These are phyloP conservation scores for Hanleya hanleyi DNA, from an alignment of 2,888 invertebrate species.

Conservation along the genomic window DNA sequence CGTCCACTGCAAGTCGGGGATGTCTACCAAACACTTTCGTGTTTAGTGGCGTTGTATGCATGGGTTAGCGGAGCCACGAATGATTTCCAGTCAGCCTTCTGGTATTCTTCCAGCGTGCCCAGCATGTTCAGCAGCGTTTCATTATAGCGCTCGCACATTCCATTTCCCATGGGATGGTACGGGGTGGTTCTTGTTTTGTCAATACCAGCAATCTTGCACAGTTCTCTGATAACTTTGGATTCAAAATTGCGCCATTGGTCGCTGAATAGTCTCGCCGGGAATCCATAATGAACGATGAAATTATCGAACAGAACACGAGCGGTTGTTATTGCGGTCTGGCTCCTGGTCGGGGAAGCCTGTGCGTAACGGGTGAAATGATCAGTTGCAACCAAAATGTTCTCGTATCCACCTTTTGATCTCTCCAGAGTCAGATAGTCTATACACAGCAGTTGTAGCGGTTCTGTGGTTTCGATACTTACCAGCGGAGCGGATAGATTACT, in stretches of 20 bases:
- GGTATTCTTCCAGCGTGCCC: neutral
- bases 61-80: neutral
- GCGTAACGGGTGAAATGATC: conserved; percentile 24
- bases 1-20: conserved; percentile 15
- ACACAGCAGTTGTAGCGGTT: conserved; percentile 21
- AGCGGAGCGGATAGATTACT: neutral
- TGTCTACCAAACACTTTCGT: conserved; percentile 18
- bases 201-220: neutral
- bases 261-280: neutral
- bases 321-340: conserved; percentile 17
- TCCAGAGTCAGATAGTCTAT: conserved; percentile 29
- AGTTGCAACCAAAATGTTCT: conserved; percentile 30
- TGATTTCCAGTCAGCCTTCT: conserved; percentile 11
- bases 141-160: conserved; percentile 13
- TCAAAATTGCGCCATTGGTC: conserved; percentile 8
- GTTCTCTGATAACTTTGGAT: neutral
- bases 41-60: conserved; percentile 18
- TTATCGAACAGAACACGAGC: conserved; percentile 15
- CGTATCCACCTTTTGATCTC: conserved; percentile 24
- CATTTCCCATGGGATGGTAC: conserved; percentile 9
- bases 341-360: conserved; percentile 12
- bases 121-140: conserved; percentile 3
- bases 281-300: conserved; percentile 20
- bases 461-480: neutral
- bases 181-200: conserved; percentile 7